Conservation (phyloP, 2,113 vertebrate genomes). For the Alethe castanea region DNA sequence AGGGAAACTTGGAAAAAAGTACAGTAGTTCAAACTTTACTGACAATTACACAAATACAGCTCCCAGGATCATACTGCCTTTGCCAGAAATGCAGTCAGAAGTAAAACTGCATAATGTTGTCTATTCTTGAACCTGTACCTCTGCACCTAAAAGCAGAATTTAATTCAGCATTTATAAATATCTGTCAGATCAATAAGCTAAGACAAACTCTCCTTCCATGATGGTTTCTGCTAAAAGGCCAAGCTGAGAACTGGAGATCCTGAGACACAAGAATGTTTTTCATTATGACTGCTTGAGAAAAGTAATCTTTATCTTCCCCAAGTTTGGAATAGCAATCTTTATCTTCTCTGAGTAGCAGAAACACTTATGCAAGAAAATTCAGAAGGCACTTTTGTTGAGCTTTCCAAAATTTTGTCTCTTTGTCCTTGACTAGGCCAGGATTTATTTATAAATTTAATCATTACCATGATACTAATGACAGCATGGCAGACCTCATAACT, state of each 20-base stretch:
- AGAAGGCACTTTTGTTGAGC: background rate
- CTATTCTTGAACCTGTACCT: background rate
- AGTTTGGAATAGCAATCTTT: background rate
- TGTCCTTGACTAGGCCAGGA: background rate
- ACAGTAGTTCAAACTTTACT: background rate
- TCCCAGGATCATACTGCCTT: background rate
- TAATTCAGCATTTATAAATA: background rate
- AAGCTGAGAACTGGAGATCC: background rate
- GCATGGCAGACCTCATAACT: background rate
- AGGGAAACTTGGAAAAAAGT: conserved; percentile 1
- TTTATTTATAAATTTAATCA: background rate
- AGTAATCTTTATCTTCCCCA: background rate
- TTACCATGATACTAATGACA: background rate
- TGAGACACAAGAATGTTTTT: background rate
- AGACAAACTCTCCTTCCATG: background rate
- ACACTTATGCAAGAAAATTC: background rate
- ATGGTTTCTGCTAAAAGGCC: background rate
- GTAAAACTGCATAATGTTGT: background rate
- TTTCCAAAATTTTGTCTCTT: background rate
- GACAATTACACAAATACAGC: background rate
- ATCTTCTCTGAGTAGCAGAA: background rate
- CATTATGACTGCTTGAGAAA: background rate
- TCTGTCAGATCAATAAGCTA: background rate
- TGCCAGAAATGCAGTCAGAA: background rate
- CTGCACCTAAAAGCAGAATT: background rate